phyloP scores from a whole-genome alignment of 1,140 invertebrate genomes.

The Achatina immaculata region DNA sequence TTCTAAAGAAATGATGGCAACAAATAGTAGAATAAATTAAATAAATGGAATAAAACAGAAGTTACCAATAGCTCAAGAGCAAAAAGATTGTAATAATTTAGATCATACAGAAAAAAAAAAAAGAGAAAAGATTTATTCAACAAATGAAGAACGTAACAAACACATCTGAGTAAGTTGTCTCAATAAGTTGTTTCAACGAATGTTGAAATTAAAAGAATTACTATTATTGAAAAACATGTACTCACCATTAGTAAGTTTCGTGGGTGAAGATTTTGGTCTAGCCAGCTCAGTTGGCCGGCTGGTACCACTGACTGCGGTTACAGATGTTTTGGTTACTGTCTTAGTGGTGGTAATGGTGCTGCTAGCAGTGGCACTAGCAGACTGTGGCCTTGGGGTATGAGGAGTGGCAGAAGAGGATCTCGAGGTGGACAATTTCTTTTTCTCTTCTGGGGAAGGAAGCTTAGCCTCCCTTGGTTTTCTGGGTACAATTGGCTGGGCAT shows the following conservation, averaged over 20 bases:
- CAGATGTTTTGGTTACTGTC: not conserved
- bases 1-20: too few species aligned
- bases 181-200: too few species aligned
- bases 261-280: slow-evolving; percentile 13
- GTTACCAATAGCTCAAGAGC: too few species aligned
- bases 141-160: too few species aligned
- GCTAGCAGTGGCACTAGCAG: not conserved
- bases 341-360: not conserved
- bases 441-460: not conserved
- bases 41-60: too few species aligned
- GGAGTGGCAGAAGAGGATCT: slow-evolving; percentile 6
- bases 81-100: too few species aligned
- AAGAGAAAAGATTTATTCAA: too few species aligned
- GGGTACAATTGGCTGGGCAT: slow-evolving; percentile 9
- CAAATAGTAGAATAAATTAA: too few species aligned
- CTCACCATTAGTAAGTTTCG: slow-evolving; percentile 20
- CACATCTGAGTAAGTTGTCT: too few species aligned
- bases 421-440: not conserved
- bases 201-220: too few species aligned
- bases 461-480: slow-evolving; percentile 22
- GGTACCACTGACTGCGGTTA: not conserved
- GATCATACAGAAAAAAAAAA: too few species aligned
- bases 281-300: slow-evolving; percentile 8
- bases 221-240: not conserved
- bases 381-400: slow-evolving; percentile 5